Base-by-base conservation (phyloP, 23 tunicate species). In the Oikopleura albicans region DNA sequence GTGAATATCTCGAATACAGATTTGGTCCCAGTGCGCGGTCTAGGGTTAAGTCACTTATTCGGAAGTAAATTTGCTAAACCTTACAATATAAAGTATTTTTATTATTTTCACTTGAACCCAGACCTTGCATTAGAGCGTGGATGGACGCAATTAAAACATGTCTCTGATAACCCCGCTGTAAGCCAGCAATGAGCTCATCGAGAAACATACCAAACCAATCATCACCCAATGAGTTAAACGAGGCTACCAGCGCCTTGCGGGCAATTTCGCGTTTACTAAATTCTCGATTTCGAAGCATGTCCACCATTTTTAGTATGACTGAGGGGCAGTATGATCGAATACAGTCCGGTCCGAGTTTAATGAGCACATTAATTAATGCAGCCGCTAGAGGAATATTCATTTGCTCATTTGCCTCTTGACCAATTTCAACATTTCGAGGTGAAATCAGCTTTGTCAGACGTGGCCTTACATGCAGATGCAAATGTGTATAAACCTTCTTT, bases 111-210 rank as follows among this genome's bases (percentile, higher is more conserved):
- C n/a, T n/a, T n/a, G n/a, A n/a, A n/a, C n/a, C n/a, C n/a, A n/a
- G n/a, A n/a, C n/a, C n/a, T n/a, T n/a, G 59, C 8, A 49, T 8
- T 49, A 49, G 59, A 8, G 59, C 35, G 49, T 85, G 38, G 4
- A 93, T 56, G 29, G 84, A 83, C 76, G 88, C 71, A 8, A 85
- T 39, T 0, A 90, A 66, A 37, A 93, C 95, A 41, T 93, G 98
- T 35, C 84, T 86, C 57, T 93, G 98, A 40, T 87, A 90, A 12
- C 98, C 98, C 40, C 88, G 66, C 12, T 75, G 34, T 83, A 93
- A 40, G 27, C 88, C 94, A 35, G 86, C 41, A 40, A 88, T 93
- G 56, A 93, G 41, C 76, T 90, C 91, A 76, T 83, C 83, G 31
- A 93, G 22, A 0, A 93, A 49, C 8, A 49, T 8, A 22, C 59